These are phyloP conservation scores for Typhlichthys subterraneus DNA, from an alignment of 2,797 vertebrate genomes.

Conservation along the genomic window DNA sequence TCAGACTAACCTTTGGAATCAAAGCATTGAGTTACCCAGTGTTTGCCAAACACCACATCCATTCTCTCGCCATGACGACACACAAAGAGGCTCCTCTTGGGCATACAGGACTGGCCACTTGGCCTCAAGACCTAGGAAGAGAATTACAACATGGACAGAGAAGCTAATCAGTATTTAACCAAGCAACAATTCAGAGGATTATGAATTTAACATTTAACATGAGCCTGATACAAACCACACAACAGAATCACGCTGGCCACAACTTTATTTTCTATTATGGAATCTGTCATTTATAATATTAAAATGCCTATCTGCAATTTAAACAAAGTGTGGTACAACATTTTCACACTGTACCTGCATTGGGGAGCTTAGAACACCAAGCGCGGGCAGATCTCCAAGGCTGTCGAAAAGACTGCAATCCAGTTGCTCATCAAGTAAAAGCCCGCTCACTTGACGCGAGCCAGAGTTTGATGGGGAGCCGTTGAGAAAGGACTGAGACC, in stretches of 20 bases:
- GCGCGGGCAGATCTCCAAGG: constrained; percentile 78
- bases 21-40: constrained; percentile 96
- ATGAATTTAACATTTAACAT: neutral
- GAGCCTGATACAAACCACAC: neutral
- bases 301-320: too few relatives aligned
- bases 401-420: constrained; percentile 87
- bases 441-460: constrained; percentile 63
- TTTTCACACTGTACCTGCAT: constrained; percentile 81
- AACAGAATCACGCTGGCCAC: neutral
- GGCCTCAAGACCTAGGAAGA: constrained; percentile 80
- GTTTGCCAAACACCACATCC: constrained; percentile 98
- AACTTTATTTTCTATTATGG: neutral
- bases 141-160: neutral
- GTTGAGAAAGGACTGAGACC: constrained; percentile 91
- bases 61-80: constrained; percentile 97
- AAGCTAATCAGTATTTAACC: neutral
- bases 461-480: constrained; percentile 68
- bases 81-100: constrained; percentile 92
- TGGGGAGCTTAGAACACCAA: constrained; percentile 87
- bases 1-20: constrained; percentile 90
- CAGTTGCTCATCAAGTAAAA: constrained; percentile 79
- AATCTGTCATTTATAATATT: too few relatives aligned
- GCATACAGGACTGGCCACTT: constrained; percentile 78
- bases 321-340: too few relatives aligned
- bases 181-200: neutral